These are phyloP conservation scores for Aporrectodea caliginosa DNA, from an alignment of 1,140 invertebrate genomes.

Conservation along the genomic window DNA sequence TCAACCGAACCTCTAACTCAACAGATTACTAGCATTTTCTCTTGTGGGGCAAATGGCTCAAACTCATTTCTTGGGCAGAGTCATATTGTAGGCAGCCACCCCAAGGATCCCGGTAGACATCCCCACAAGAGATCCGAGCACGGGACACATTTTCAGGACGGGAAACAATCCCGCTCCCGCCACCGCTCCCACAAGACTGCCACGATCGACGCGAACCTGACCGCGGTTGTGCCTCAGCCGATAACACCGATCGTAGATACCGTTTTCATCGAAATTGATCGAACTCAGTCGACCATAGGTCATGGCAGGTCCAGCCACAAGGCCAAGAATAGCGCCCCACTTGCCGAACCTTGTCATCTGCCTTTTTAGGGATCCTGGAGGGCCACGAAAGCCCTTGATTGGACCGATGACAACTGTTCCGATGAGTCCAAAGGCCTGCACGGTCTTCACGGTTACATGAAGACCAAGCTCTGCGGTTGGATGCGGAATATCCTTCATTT, in stretches of 20 bases:
- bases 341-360: constrained; percentile 20
- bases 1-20: not conserved
- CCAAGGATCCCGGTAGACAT: constrained; percentile 25
- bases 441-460: constrained; percentile 25
- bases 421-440: constrained; percentile 26
- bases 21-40: not conserved
- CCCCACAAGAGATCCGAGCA: constrained; percentile 23
- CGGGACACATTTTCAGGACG: constrained; percentile 8
- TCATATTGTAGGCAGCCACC: constrained; percentile 23
- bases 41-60: too few relatives aligned
- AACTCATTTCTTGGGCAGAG: not conserved
- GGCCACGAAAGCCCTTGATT: not conserved
- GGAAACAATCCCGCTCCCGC: constrained; percentile 12
- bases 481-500: constrained; percentile 32
- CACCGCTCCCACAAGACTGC: constrained; percentile 7
- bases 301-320: constrained; percentile 23
- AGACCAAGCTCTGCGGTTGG: constrained; percentile 16
- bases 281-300: constrained; percentile 16
- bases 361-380: constrained; percentile 1
- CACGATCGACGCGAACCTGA: constrained; percentile 26
- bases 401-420: constrained; percentile 25
- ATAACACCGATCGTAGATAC: constrained; percentile 23
- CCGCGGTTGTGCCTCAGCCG: constrained; percentile 21
- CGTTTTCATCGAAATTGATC: not conserved
- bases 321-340: constrained; percentile 25